Evolutionary conservation across 2,888 invertebrate genomes (phyloP), one percentile per base, ranked within the genome.

Genomic region (Drosophila ochracea): DNA sequence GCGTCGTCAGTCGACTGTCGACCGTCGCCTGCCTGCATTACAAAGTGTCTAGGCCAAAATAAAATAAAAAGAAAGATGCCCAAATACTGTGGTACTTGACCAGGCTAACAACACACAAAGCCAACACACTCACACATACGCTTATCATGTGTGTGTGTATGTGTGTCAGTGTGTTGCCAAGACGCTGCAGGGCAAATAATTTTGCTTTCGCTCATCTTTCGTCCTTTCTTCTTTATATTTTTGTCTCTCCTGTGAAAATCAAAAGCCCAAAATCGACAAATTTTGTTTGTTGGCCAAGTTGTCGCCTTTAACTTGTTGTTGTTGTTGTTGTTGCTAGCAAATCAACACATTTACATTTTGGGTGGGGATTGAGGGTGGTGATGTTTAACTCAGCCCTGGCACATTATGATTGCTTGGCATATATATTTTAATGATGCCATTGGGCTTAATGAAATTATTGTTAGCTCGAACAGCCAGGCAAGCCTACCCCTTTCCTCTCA

Each of bases 371-470:
- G 60, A 49, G 54, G 59, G 75, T 28, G 25, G 25, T 25, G 47
- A 25, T 9, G 47, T 47, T 28, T n/a, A 19, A 28, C 19, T 16
- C 19, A n/a, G 28, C 11, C 37, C 53, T 33, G 37, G 80, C 73
- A 70, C 87, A 82, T 81, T 88, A 89, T 87, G 89, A 84, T 89
- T 88, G 85, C 88, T 84, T 74, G 84, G 84, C 79, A 84, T 88
- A 57, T 30, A 57, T 39, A 88, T 86, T 88, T 90, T 90, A 90
- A 88, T 90, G 86, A 86, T 88, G 86, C 88, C 89, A 85, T 90
- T 88, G 89, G 90, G 90, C 84, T 82, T 90, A 90, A 88, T 88
- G 88, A 90, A 88, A 88, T 88, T 88, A 88, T 90, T 82, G 88
- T 90, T 84, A 81, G 78, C 76, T 67, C 25, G 19, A 35, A 54